Percentiles rank a stretch among this genome's conserved stretches.
Evolutionary conservation across 2,797 vertebrate species (phyloP).

Genomic region (Diplodus puntazzo): DNA sequence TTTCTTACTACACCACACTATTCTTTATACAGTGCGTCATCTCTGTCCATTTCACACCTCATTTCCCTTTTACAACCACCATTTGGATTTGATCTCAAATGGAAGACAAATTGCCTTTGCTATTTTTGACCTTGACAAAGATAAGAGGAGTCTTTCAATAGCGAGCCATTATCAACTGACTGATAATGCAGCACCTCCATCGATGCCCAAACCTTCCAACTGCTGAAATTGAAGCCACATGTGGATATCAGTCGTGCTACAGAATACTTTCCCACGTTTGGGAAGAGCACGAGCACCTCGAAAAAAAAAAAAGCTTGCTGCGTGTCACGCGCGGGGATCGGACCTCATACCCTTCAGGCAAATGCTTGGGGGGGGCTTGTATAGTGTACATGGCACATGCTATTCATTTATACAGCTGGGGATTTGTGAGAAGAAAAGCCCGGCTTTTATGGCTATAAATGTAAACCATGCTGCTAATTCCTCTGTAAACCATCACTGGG

Average conservation of each 20-base stretch:
- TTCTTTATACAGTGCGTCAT: conserved; percentile 7
- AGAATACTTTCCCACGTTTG: conserved; percentile 84
- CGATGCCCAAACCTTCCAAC: conserved; percentile 76
- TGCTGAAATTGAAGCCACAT: conserved; percentile 85
- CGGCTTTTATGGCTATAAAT: conserved; percentile 68
- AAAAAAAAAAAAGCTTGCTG: conserved; percentile 55
- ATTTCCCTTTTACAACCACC: conserved; percentile 68
- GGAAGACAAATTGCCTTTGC: conserved; percentile 76
- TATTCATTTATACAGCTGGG: conserved; percentile 80
- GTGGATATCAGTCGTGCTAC: conserved; percentile 73
- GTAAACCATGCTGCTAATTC: conserved; percentile 75
- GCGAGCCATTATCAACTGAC: conserved; percentile 82
- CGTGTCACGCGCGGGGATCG: conserved; percentile 70
- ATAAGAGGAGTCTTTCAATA: conserved; percentile 79
- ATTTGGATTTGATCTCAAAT: conserved; percentile 77
- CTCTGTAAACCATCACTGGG: conserved; percentile 69
- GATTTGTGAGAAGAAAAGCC: conserved; percentile 72
- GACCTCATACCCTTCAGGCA: conserved; percentile 63
- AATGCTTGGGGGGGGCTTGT: conserved; percentile 60
- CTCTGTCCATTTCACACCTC: conserved; percentile 59
- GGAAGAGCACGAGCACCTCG: conserved; percentile 43
- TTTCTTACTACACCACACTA: conserved; percentile 23
- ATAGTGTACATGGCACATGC: conserved; percentile 54
- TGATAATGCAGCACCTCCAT: conserved; percentile 75
- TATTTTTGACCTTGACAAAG: conserved; percentile 77